Percentiles rank a stretch among this genome's conserved stretches.
Evolutionary conservation across 2,888 invertebrate species (phyloP).

Genomic region (Axea sp.): DNA sequence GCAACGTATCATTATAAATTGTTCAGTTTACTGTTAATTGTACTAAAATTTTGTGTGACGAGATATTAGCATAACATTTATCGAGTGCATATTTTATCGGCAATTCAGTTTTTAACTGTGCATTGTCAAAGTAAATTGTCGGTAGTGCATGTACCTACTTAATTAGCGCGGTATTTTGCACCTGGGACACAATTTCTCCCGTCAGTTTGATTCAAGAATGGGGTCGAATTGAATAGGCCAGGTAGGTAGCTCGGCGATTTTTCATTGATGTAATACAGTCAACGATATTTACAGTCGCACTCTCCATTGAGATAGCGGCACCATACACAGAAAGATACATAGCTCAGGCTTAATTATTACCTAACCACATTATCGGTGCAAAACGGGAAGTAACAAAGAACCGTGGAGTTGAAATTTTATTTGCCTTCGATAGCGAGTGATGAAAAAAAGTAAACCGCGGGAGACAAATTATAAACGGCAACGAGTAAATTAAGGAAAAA

Average conservation of each 20-base stretch:
- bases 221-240: constrained; percentile 24
- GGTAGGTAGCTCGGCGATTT: constrained; percentile 19
- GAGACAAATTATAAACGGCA: constrained; percentile 39
- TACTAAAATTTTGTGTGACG: constrained; percentile 21
- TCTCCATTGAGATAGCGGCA: constrained; percentile 72
- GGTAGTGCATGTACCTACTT: constrained; percentile 7
- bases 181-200: constrained; percentile 31
- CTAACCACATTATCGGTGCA: constrained; percentile 18
- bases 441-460: constrained; percentile 2
- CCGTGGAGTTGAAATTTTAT: background rate
- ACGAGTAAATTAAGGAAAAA: constrained; percentile 66
- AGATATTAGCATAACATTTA: constrained; percentile 21
- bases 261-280: constrained; percentile 40
- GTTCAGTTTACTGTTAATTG: constrained; percentile 20
- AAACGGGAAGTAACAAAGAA: constrained; percentile 4
- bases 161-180: constrained; percentile 35
- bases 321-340: constrained; percentile 67
- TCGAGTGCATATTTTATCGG: constrained; percentile 26
- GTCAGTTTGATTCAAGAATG: constrained; percentile 23
- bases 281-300: constrained; percentile 70
- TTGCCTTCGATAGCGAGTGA: background rate
- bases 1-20: constrained; percentile 3
- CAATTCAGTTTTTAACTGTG: constrained; percentile 19
- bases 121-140: constrained; percentile 23
- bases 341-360: constrained; percentile 55